These are phyloP conservation scores for Oscheius sp. DNA, from an alignment of 2,888 invertebrate genomes.

Conservation along the genomic window DNA sequence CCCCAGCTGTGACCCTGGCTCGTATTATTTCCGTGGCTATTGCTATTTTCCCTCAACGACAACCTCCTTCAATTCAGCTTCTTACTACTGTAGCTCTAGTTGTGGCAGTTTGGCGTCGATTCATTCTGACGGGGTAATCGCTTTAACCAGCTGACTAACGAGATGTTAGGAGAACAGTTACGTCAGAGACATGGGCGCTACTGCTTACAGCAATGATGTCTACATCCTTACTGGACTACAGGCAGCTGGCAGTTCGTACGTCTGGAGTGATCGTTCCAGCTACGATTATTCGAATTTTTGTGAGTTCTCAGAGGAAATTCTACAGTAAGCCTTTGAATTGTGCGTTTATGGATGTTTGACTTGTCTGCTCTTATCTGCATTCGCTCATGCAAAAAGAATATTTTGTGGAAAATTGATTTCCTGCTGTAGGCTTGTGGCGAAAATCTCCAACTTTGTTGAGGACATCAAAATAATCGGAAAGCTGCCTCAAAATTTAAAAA, in stretches of 20 bases:
- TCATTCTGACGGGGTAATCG: neutral
- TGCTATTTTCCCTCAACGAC: neutral
- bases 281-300: too few relatives aligned
- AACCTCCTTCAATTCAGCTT: neutral
- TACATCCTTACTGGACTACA: neutral
- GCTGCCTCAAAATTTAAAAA: too few relatives aligned
- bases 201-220: neutral
- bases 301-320: too few relatives aligned
- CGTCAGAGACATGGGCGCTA: neutral
- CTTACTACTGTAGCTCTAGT: neutral
- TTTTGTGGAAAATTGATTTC: too few relatives aligned
- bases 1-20: neutral
- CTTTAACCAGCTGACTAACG: neutral
- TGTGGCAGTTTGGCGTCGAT: neutral
- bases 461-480: too few relatives aligned
- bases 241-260: neutral
- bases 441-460: too few relatives aligned
- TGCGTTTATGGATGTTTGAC: too few relatives aligned
- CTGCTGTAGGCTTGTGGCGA: too few relatives aligned
- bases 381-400: too few relatives aligned
- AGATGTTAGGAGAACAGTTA: slow-evolving; percentile 10
- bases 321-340: too few relatives aligned
- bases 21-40: neutral
- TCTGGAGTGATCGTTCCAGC: neutral
- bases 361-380: too few relatives aligned